Base-by-base conservation (phyloP, 2,888 invertebrate species). In the Amiota communis region DNA sequence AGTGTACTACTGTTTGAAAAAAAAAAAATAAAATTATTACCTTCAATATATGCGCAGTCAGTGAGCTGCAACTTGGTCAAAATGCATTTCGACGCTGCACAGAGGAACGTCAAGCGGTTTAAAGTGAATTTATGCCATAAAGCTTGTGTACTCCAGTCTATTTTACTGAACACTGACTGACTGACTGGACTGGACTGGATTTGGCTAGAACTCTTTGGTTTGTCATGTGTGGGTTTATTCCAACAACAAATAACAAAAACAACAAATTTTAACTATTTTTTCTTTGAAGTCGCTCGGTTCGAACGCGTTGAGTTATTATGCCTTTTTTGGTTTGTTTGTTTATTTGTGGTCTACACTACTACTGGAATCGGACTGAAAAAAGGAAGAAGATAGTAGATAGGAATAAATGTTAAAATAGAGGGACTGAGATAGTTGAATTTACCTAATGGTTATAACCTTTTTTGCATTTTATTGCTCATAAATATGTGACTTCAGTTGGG, bases 21-120 rank as follows among this genome's bases (percentile, higher is more conserved):
- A 36, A 36, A 36, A 23, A 23, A 17, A 15, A 10, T 6, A 70
- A 61, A 70, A 70, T 70, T 70, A 70, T 70, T 70, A 70, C 70
- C 70, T 70, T 36, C 70, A 47, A 70, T 47, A 47, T 59, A 57
- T 57, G 70, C 70, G 70, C 70, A 70, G 68, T 51, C 68, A 53
- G 68, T 46, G 63, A n/a, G 17, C 59, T 59, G 13, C 13, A 4
- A 53, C 12, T 53, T 53, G 53, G 53, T 4, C 53, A 53, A 3
- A n/a, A n/a, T 6, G 53, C 53, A n/a, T 53, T 12, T 53, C 53
- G 53, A 53, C 1, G 6, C n/a, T 10, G 61, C 46, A 64, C 46
- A 64, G 64, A 12, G n/a, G 47, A n/a, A 36, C 64, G 46, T 4
- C 20, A 59, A 47, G 46, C 17, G 61, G 13, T 23, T 51, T 71